Base-by-base conservation (phyloP, 2,113 vertebrate genomes). In the Zosterops japonicus region DNA sequence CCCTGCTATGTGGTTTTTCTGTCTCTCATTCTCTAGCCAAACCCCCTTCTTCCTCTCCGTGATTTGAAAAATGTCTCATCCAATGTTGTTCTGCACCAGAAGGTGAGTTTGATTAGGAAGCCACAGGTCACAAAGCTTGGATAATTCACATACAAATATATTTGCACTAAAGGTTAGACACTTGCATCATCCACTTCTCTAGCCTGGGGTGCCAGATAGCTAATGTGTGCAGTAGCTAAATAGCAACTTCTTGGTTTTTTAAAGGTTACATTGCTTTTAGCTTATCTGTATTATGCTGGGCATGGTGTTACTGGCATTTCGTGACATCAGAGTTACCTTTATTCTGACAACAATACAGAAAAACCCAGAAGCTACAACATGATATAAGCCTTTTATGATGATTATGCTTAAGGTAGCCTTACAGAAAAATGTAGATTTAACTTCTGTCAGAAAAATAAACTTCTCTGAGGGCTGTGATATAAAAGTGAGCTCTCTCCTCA, bases 201-300 rank as follows among this genome's bases (percentile, higher is more conserved):
- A 91, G 70, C 61, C 84, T 74, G 59, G 8, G 46, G 78, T 83
- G 47, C 44, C 83, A 64, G 52, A 23, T 91, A 87, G 52, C 36
- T 84, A 89, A 74, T 83, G 72, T 18, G 35, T 89, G 81, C 82
- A 55, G 78, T 69, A 95, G 81, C 67, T 94, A 94, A 94, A 96
- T 36, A 93, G 65, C 56, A 96, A 59, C 49, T 61, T 84, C 57
- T 67, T 87, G 33, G 65, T 68, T 95, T 85, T 76, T 70, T 33
- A 97, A 97, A 97, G 90, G 83, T 90, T 95, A 94, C 47, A 68
- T 83, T 92, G 77, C 79, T 96, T 93, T 93, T 89, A 92, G 59
- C 70, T 95, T 89, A 95, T 93, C 83, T 94, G 36, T 44, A 59
- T 86, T 91, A 67, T 46, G 21, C 46, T 65, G 61, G 74, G 42